Evolutionary conservation across 1,140 invertebrate species (phyloP), one percentile per base, ranked within the genome.

Genomic region (Acromyrmex heyeri): DNA sequence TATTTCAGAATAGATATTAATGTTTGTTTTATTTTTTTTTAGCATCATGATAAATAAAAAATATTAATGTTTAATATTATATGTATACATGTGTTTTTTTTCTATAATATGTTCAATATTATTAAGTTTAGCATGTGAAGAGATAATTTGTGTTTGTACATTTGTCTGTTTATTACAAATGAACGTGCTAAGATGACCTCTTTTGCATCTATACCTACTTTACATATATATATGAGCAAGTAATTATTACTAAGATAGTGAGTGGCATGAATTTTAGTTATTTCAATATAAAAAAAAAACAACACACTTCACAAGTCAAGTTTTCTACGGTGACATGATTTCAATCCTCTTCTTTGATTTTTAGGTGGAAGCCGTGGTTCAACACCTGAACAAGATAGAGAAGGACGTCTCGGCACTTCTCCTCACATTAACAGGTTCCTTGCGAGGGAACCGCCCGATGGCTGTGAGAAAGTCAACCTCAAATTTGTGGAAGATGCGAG

Each of bases 381-480:
- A 61, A 96, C 96, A 85, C 96, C 96, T 77, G 96, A 96, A 79
- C 95, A 96, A 87, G 96, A 96, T 86, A 93, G 94, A 89, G 95
- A 95, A 94, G 94, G 95, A 88, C 95, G 95, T 88, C 92, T 95
- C 67, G 97, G 97, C 24, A 97, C 97, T 85, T 98, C 97, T 87
- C 98, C 98, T 65, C 97, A 97, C 92, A 98, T 98, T 93, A 97
- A 98, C 93, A 97, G 97, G 93, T 98, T 98, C 95, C 96, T 98
- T 90, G 97, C 97, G 50, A 96, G 98, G 86, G 97, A 98, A 95
- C 98, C 98, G 78, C 98, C 98, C 34, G 98, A 98, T 96, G 98
- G 98, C 93, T 98, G 98, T 96, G 98, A 98, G 96, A 97, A 97
- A 95, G 96, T 97, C 90, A 96, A 96, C 93, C 93, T 97, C 77